Base-by-base conservation (phyloP, 2,888 invertebrate genomes). In the Camptogramma bilineatum region DNA sequence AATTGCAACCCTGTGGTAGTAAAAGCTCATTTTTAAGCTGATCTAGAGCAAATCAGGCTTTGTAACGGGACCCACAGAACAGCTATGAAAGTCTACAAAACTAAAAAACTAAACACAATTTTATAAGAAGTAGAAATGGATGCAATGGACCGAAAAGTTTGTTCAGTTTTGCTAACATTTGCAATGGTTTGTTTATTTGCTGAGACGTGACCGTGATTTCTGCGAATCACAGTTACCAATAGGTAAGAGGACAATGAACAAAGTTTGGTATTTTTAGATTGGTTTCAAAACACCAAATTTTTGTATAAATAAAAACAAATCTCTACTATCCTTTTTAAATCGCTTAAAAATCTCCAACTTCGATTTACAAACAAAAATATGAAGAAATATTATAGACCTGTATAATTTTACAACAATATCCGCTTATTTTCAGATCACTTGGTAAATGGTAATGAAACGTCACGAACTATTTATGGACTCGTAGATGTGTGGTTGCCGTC, bases 141-240 rank as follows among this genome's bases (percentile, higher is more conserved):
- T 13, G 21, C 64, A 52, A 39, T 50, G 44, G 64, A 69, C 52
- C 69, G 53, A 54, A 55, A 55, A 62, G 58, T 62, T 73, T 73
- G 57, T 66, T 60, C 61, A 67, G 55, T 56, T 63, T 62, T 51
- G 58, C 58, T 50, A 64, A 64, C 52, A 61, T 70, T 64, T 58
- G 61, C 51, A 52, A 64, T 68, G 59, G 55, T 68, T 70, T 67
- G 59, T 70, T 72, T 72, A 61, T 62, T 66, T 62, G 39, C 18
- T 28, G 39, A 51, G 39, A 59, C 31, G n/a, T 47, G 56, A 44
- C 21, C 52, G 51, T 59, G 42, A 56, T 34, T 52, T 46, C 42
- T 34, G 42, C 18, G 52, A 60, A 52, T 47, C 31, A 28, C 13
- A 17, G 17, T 44, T 44, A 44, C 1, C 16, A 44, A 44, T 44